Base-by-base conservation (phyloP, 2,888 invertebrate genomes). In the Lathronympha strigana region DNA sequence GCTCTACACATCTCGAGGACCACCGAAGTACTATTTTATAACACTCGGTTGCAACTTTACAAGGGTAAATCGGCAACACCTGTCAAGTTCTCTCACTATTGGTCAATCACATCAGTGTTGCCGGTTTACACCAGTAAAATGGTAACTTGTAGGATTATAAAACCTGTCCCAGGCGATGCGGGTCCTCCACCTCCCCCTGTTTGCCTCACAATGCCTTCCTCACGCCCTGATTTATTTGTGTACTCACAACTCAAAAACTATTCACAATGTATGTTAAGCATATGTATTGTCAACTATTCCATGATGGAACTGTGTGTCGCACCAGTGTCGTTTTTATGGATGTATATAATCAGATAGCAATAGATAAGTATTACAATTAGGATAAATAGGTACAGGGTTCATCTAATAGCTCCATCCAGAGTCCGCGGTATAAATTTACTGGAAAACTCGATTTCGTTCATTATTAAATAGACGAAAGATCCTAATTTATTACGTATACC, bases 191-290 rank as follows among this genome's bases (percentile, higher is more conserved):
- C 91, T 90, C 91, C 91, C 92, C 91, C 92, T 90, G 90, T 90
- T 90, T 87, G 79, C 86, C 88, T 86, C 80, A 79, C 90, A 82
- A 78, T 75, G 81, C 83, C 86, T 82, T 84, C 82, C 87, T 87
- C 87, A 86, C 90, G 92, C 91, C 90, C 91, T 90, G 90, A 90
- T 89, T 82, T 76, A 76, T 75, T 75, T 74, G 71, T 73, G 73
- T 74, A 78, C 78, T 78, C 79, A 85, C 89, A 84, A 87, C 91
- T 92, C 92, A 92, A 92, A 92, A 92, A 92, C 92, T 92, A 92
- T 92, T 92, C 92, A 92, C 92, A 90, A 80, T 81, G 73, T 71
- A 75, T 76, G 76, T 79, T 79, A 81, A 81, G 80, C 82, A 82
- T 82, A 87, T 87, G 84, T 85, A 80, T 85, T 84, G 84, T 83